Evolutionary conservation across 2,797 vertebrate genomes (phyloP).

Genomic region (Poliocrania exsul): DNA sequence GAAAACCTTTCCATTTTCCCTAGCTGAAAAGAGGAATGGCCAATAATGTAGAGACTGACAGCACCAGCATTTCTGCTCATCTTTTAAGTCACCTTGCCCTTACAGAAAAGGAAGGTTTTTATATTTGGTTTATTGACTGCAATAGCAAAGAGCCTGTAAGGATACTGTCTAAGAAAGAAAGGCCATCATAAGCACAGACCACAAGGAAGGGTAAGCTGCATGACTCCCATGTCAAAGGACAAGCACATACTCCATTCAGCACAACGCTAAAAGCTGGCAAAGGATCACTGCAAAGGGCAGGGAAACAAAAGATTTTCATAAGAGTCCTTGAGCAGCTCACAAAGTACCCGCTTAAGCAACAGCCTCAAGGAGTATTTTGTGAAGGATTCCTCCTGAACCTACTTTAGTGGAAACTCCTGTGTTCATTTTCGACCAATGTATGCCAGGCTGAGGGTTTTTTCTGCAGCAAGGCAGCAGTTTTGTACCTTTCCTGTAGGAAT

Average conservation of each 20-base stretch:
- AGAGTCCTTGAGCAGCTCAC: not conserved
- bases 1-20: not conserved
- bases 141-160: not conserved
- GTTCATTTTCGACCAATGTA: not conserved
- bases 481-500: not conserved
- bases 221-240: not conserved
- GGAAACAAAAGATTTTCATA: not conserved
- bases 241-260: rapidly evolving
- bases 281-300: not conserved
- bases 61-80: not conserved
- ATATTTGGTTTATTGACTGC: not conserved
- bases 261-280: not conserved
- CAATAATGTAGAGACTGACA: not conserved
- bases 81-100: not conserved
- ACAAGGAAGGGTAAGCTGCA: not conserved
- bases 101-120: not conserved
- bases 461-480: not conserved
- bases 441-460: not conserved
- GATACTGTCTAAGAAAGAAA: not conserved
- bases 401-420: not conserved
- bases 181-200: not conserved
- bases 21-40: not conserved
- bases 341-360: not conserved
- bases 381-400: not conserved
- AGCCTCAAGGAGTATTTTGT: not conserved